phyloP scores from a whole-genome alignment of 2,888 invertebrate species.

The Meghimatium bilineatum region DNA sequence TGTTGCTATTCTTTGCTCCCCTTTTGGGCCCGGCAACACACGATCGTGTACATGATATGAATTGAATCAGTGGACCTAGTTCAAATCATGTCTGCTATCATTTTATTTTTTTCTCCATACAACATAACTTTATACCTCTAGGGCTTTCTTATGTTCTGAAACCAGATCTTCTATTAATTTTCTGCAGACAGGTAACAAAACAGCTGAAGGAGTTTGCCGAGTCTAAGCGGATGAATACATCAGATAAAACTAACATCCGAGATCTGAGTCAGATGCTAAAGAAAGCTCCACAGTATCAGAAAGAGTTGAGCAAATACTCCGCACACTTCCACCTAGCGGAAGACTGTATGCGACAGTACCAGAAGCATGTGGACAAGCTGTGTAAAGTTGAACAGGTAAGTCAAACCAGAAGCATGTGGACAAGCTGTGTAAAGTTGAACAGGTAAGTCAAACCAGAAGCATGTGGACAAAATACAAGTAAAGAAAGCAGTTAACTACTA shows the following conservation, averaged over 20 bases:
- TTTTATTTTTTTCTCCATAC: no score
- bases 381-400: constrained; percentile 90
- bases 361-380: constrained; percentile 91
- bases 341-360: constrained; percentile 99
- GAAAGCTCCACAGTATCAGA: constrained; percentile 99
- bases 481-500: no score
- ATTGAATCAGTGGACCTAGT: no score
- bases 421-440: constrained; percentile 93
- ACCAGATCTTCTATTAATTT: neutral
- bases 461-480: no score
- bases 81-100: no score
- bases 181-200: constrained; percentile 90
- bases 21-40: no score
- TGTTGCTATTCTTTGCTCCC: no score
- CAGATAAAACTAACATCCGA: constrained; percentile 91
- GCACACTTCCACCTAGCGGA: constrained; percentile 99
- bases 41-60: no score
- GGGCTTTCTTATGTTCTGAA: no score
- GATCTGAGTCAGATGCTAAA: constrained; percentile 99
- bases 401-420: constrained; percentile 93
- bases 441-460: no score
- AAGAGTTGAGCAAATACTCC: constrained; percentile 98
- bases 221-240: constrained; percentile 78
- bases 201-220: constrained; percentile 96
- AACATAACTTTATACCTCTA: no score